phyloP scores from a whole-genome alignment of 2,888 invertebrate genomes.

The Epinotia brunnichana region DNA sequence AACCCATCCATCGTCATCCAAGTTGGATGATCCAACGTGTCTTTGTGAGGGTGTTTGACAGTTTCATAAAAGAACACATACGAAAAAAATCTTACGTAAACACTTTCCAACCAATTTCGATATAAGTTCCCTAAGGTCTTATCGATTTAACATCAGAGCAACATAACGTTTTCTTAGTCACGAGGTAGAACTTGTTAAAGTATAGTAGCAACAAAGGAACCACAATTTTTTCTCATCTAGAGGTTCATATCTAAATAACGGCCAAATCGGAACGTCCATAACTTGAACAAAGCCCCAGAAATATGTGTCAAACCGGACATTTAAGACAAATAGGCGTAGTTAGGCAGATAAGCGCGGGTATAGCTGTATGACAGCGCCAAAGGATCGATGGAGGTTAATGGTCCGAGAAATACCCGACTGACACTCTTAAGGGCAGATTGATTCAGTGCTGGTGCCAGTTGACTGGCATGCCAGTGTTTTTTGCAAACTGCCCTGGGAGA shows the following conservation, averaged over 20 bases:
- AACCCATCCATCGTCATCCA: too few species aligned
- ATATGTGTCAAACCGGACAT: conserved; percentile 33
- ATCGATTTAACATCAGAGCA: too few species aligned
- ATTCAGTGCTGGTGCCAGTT: conserved; percentile 5
- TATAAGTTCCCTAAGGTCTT: too few species aligned
- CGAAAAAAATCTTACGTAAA: too few species aligned
- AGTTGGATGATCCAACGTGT: too few species aligned
- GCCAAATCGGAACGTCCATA: conserved; percentile 15
- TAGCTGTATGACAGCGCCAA: conserved; percentile 14
- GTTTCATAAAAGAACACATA: too few species aligned
- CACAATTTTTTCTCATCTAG: not conserved
- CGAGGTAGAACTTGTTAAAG: too few species aligned
- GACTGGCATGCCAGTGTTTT: not conserved
- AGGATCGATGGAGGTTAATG: conserved; percentile 35
- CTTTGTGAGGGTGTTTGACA: too few species aligned
- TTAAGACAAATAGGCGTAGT: conserved; percentile 35
- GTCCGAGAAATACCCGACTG: conserved; percentile 8
- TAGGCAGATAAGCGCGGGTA: conserved; percentile 27
- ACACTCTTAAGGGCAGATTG: not conserved
- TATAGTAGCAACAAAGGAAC: not conserved
- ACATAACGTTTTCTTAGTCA: too few species aligned
- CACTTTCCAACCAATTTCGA: too few species aligned
- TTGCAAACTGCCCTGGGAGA: not conserved
- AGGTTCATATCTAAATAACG: conserved; percentile 4
- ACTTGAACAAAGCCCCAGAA: conserved; percentile 15